Percentiles rank a stretch among this genome's conserved stretches.
Conservation (phyloP, 1,140 invertebrate species). For the Ditylenchus dipsaci region DNA sequence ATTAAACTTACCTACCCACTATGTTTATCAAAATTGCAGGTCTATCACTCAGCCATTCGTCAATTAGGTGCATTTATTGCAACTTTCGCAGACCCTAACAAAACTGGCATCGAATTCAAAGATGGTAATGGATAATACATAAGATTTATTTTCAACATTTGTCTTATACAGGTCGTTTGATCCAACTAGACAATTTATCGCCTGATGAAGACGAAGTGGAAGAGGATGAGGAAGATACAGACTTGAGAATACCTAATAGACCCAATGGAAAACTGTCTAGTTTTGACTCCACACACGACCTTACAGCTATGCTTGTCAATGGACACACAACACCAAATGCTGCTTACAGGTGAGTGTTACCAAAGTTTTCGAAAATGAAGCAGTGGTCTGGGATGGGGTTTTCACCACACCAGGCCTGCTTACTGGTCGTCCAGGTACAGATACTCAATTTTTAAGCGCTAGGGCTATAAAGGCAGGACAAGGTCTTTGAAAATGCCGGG, state of each 20-base stretch:
- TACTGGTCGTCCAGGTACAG: too few species aligned
- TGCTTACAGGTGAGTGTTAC: too few species aligned
- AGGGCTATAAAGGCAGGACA: too few species aligned
- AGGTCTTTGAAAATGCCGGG: too few species aligned
- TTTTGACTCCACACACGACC: slow-evolving; percentile 4
- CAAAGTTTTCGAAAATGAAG: too few species aligned
- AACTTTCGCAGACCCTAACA: slow-evolving; percentile 22
- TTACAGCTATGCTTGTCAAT: background rate
- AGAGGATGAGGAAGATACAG: background rate
- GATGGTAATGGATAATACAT: background rate
- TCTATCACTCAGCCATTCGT: slow-evolving; percentile 7
- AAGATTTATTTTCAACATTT: background rate
- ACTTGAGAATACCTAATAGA: background rate
- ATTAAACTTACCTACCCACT: too few species aligned
- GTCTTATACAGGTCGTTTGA: background rate
- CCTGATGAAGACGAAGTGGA: background rate
- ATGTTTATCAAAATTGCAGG: slow-evolving; percentile 8
- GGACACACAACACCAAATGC: too few species aligned
- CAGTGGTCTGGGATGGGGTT: too few species aligned
- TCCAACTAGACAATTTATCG: background rate
- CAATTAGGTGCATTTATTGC: slow-evolving; percentile 34
- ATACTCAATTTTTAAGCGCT: too few species aligned
- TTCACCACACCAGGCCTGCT: too few species aligned
- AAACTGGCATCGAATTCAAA: slow-evolving; percentile 18
- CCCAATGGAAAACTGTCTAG: background rate